Percentiles rank a stretch among this genome's conserved stretches.
These are phyloP conservation scores for Platanista minor DNA, from an alignment of 2,113 vertebrate species.

Conservation along the genomic window DNA sequence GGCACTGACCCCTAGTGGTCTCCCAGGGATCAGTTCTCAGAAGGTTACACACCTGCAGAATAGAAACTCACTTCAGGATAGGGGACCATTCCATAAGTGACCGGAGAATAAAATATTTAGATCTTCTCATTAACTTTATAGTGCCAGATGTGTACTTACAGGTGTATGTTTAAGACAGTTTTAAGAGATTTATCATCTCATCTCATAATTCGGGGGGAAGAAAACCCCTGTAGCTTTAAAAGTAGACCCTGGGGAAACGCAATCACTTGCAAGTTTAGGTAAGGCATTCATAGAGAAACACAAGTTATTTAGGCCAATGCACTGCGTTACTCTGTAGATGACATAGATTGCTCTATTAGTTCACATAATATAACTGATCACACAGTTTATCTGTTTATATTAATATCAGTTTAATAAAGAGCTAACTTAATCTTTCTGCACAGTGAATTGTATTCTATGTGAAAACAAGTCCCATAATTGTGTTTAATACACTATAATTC, in stretches of 20 bases:
- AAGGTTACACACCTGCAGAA: background rate
- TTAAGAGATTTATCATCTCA: background rate
- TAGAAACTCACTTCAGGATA: background rate
- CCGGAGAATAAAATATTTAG: background rate
- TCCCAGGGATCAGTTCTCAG: constrained; percentile 41
- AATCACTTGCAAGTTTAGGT: background rate
- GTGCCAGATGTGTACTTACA: background rate
- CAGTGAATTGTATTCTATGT: background rate
- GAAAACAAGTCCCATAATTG: background rate
- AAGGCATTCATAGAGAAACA: background rate
- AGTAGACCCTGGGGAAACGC: background rate
- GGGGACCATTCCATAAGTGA: background rate
- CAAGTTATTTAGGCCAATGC: background rate
- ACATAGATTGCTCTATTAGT: background rate
- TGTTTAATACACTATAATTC: background rate
- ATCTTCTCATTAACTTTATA: background rate
- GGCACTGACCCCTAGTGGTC: constrained; percentile 80
- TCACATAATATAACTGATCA: background rate
- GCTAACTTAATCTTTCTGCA: background rate
- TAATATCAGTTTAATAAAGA: background rate
- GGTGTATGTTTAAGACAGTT: background rate
- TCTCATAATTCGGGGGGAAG: background rate
- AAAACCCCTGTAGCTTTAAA: background rate
- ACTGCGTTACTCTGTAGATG: background rate
- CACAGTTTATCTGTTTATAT: background rate